Conservation (phyloP, 2,888 invertebrate genomes). For the Napeogenes inachia region DNA sequence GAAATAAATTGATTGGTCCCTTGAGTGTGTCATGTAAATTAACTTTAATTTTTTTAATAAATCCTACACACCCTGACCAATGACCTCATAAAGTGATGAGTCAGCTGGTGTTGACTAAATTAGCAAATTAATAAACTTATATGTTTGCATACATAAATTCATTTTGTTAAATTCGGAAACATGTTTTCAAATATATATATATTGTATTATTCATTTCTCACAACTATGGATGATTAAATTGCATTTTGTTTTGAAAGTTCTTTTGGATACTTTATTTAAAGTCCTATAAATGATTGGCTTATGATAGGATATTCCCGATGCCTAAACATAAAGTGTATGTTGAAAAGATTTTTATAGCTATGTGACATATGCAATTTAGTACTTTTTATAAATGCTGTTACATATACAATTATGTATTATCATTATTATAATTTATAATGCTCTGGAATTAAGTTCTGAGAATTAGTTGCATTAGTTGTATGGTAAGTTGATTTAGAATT, state of each 20-base stretch:
- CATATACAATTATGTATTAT: background rate
- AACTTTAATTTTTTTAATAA: too few species aligned
- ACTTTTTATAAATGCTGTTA: constrained; percentile 8
- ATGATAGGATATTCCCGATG: too few species aligned
- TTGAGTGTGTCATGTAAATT: too few species aligned
- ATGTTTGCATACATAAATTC: background rate
- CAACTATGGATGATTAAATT: too few species aligned
- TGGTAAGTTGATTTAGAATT: background rate
- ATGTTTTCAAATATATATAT: too few species aligned
- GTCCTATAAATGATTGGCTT: constrained; percentile 13
- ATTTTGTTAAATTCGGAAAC: too few species aligned
- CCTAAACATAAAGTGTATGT: constrained; percentile 5
- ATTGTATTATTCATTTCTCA: too few species aligned
- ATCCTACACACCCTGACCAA: background rate
- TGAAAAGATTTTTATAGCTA: constrained; percentile 24
- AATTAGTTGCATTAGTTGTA: background rate
- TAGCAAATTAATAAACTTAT: background rate
- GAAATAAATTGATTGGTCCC: too few species aligned
- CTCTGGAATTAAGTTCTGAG: background rate
- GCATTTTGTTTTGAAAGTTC: too few species aligned
- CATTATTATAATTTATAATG: too few species aligned
- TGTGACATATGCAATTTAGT: constrained; percentile 24
- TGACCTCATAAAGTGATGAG: background rate
- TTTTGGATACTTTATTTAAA: too few species aligned
- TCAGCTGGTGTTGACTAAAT: constrained; percentile 1